phyloP scores from a whole-genome alignment of 1,140 invertebrate genomes.

The Sipha flava region DNA sequence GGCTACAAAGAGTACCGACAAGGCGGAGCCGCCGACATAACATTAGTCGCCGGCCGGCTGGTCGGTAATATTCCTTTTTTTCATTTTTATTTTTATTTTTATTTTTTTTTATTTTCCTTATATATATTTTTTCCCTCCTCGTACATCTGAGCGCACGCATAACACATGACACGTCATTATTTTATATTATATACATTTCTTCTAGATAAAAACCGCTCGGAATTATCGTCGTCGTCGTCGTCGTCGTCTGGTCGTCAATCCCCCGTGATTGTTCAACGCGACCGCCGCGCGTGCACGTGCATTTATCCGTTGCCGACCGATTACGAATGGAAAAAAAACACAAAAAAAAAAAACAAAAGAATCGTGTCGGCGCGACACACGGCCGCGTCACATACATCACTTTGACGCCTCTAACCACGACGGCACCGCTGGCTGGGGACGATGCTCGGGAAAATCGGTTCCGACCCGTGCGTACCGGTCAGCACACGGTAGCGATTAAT shows the following conservation, averaged over 20 bases:
- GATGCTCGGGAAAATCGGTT: background rate
- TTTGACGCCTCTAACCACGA: background rate
- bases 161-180: conserved; percentile 33
- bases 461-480: background rate
- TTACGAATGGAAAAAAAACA: background rate
- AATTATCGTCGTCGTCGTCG: conserved; percentile 9
- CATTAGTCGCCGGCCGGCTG: conserved; percentile 27
- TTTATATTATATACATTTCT: conserved; percentile 7
- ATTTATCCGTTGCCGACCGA: background rate
- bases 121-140: background rate
- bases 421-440: too few species aligned
- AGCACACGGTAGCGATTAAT: background rate
- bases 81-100: background rate
- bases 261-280: background rate
- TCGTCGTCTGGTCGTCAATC: conserved; percentile 1
- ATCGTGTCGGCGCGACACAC: background rate
- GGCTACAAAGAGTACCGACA: conserved; percentile 32
- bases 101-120: background rate
- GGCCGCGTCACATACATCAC: background rate
- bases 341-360: too few species aligned
- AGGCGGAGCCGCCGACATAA: conserved; percentile 32
- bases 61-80: conserved; percentile 18
- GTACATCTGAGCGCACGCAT: background rate
- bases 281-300: background rate
- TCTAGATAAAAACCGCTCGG: conserved; percentile 3